Evolutionary conservation across 2,888 invertebrate genomes (phyloP).

Genomic region (Phanerotoma sp.): DNA sequence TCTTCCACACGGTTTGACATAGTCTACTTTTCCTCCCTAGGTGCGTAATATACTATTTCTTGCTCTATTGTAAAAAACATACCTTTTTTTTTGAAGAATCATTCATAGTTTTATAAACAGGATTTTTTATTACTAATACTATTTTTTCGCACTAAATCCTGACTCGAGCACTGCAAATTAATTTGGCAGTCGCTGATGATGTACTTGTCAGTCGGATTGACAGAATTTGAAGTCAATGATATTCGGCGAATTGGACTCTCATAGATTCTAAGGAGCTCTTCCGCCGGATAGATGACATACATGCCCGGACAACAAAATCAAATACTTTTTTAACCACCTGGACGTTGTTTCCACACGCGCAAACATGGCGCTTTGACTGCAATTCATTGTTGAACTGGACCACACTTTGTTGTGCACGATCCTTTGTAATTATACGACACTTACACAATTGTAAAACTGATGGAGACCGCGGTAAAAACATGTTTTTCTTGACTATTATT

Average conservation of each 20-base stretch:
- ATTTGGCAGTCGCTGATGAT: too few relatives aligned
- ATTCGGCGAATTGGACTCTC: slow-evolving; percentile 41
- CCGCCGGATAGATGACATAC: slow-evolving; percentile 55
- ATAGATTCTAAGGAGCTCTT: slow-evolving; percentile 52
- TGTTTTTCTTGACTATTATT: slow-evolving; percentile 5
- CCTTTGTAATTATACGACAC: slow-evolving; percentile 14
- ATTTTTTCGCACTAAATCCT: neutral
- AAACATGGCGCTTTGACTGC: slow-evolving; percentile 44
- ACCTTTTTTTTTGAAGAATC: too few relatives aligned
- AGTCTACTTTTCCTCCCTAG: too few relatives aligned
- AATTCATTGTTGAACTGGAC: slow-evolving; percentile 23
- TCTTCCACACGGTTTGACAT: too few relatives aligned
- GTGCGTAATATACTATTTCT: too few relatives aligned
- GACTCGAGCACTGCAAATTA: neutral
- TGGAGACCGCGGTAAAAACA: slow-evolving; percentile 12
- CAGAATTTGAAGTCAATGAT: slow-evolving; percentile 10
- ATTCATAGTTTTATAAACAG: too few relatives aligned
- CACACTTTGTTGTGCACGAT: slow-evolving; percentile 19
- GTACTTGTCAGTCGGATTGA: neutral
- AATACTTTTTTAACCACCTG: slow-evolving; percentile 27
- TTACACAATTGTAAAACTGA: slow-evolving; percentile 7
- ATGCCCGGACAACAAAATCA: slow-evolving; percentile 45
- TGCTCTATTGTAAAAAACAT: too few relatives aligned
- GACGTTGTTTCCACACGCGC: slow-evolving; percentile 35
- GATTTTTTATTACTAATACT: neutral